phyloP scores from a whole-genome alignment of 2,797 vertebrate genomes.

The Acrocephalus scirpaceus region DNA sequence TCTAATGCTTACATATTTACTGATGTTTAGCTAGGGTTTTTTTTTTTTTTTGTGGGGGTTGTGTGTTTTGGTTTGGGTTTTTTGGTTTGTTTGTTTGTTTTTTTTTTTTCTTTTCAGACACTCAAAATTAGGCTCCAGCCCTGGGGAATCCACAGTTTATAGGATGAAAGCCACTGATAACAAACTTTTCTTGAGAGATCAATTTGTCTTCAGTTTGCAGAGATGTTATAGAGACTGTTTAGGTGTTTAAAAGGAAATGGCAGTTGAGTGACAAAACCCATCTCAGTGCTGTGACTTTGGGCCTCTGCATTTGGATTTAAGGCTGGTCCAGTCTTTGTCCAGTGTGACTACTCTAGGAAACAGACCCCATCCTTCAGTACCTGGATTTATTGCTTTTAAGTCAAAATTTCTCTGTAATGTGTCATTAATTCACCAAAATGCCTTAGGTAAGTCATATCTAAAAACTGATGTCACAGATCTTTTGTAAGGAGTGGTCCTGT shows the following conservation, averaged over 20 bases:
- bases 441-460: not conserved
- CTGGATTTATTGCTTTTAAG: not conserved
- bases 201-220: not conserved
- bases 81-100: rapidly evolving
- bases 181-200: not conserved
- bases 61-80: not conserved
- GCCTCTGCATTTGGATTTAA: not conserved
- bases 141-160: not conserved
- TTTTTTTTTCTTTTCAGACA: not conserved
- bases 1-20: rapidly evolving
- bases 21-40: not conserved
- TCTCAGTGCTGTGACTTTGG: not conserved
- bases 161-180: not conserved
- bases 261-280: not conserved
- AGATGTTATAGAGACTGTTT: not conserved
- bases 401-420: not conserved
- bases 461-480: not conserved
- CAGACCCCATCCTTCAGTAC: not conserved
- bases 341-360: not conserved
- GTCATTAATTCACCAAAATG: not conserved
- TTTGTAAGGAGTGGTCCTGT: not conserved
- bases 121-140: not conserved
- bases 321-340: not conserved
- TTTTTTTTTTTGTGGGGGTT: not conserved
- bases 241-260: not conserved